Evolutionary conservation across 2,888 invertebrate genomes (phyloP).

Genomic region (Tenthredo amoena): DNA sequence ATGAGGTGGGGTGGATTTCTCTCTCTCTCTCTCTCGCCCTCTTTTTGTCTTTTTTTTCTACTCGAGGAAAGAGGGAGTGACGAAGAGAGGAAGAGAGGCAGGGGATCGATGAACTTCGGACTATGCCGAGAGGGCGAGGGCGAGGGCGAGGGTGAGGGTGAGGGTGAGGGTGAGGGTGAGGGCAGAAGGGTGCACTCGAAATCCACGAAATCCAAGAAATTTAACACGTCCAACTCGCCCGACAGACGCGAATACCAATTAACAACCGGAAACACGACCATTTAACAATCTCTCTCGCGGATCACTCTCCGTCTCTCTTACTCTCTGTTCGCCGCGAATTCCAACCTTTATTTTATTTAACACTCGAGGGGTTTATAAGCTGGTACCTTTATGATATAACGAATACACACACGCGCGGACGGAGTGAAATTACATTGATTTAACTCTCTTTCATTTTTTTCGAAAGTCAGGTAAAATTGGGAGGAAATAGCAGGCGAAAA

Average conservation of each 20-base stretch:
- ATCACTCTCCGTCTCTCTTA: constrained; percentile 51
- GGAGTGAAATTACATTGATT: background rate
- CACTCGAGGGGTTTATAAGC: background rate
- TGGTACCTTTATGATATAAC: background rate
- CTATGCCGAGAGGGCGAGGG: background rate
- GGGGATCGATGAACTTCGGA: constrained; percentile 6
- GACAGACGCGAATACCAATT: constrained; percentile 27
- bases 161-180: background rate
- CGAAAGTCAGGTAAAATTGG: background rate
- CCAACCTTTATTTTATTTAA: background rate
- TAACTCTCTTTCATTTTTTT: too few relatives aligned
- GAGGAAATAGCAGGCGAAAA: background rate
- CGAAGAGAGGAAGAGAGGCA: background rate
- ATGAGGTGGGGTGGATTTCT: background rate
- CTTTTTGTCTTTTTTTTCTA: background rate
- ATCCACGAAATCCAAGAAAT: constrained; percentile 2
- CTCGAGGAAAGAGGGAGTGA: background rate
- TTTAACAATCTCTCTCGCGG: constrained; percentile 34
- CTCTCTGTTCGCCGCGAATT: constrained; percentile 13
- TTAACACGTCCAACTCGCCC: background rate
- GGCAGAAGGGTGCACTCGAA: background rate
- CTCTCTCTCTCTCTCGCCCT: background rate
- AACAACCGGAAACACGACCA: constrained; percentile 30
- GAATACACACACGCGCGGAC: background rate
- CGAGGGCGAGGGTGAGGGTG: background rate